Base-by-base conservation (phyloP, 2,888 invertebrate genomes). In the Acheta domesticus region DNA sequence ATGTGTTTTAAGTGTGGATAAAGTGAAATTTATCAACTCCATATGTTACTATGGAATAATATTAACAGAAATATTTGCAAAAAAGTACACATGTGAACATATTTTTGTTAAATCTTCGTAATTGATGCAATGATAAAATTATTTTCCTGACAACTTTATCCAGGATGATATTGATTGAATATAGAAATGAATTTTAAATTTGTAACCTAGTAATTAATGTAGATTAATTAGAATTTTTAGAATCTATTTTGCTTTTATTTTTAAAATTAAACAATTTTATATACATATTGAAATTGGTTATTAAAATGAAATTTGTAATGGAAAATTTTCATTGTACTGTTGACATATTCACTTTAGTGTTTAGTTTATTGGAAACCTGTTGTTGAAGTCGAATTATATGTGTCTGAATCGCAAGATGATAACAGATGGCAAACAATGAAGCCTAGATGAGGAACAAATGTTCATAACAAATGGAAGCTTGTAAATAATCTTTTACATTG, bases 121-220 rank as follows among this genome's bases (percentile, higher is more conserved):
- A 62, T 62, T 19, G 62, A 62, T n/a, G 14, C 62, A 62, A 19
- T 62, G 14, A 62, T 62, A 62, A n/a, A 62, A 62, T 62, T 62
- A 62, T 62, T 62, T 62, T 62, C 62, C 62, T 62, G 62, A 62
- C 62, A 62, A n/a, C 62, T 62, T 62, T 62, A 62, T n/a, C 62
- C 62, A 62, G 62, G 62, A 62, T 62, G 62, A 62, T 62, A 62
- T 62, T 62, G 62, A 62, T 62, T 62, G 62, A 62, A 62, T 62
- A 19, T 62, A n/a, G 16, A 62, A 62, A 62, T 62, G 62, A 62
- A 62, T 62, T 62, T 62, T 62, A 62, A 62, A 62, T 62, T n/a
- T 62, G 62, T 62, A 62, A 62, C 62, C 14, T 62, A 62, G n/a
- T 62, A 36, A 36, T 36, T 36, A 62, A 62, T 62, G 62, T 62